Base-by-base conservation (phyloP, 2,797 vertebrate genomes). In the Sciurus carolinensis region DNA sequence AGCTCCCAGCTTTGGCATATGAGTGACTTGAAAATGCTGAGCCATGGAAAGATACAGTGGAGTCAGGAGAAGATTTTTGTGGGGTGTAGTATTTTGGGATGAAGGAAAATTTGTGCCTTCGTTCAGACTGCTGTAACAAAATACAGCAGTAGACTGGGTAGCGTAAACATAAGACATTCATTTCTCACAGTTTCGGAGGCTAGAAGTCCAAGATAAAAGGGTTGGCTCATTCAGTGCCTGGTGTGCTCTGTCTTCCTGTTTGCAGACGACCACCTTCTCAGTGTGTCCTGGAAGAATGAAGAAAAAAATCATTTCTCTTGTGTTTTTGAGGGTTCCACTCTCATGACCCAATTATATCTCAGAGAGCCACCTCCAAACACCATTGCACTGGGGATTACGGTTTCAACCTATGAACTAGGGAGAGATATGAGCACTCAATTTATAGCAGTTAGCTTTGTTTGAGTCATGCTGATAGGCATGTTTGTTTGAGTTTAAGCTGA, bases 21-120 rank as follows among this genome's bases (percentile, higher is more conserved):
- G 36, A 91, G 17, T 33, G 36, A 71, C 39, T 80, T 89, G 36
- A 93, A 90, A 79, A 59, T 57, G 50, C 54, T 71, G 77, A 95
- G 17, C 39, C 20, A 0, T 26, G 73, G 86, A 66, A 79, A 92
- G 95, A 93, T 93, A 71, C 4, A 69, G 14, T 66, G 33, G 87
- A 67, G 54, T 77, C 33, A 44, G 72, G 72, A 88, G 92, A 81
- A 88, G 28, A 44, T 77, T 47, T 80, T 52, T 77, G 18, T 47
- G 79, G 85, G 26, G 11, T 85, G 10, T 57, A 20, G 47, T 84
- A 67, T 66, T 93, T 94, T 89, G n/a, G 54, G 77, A 82, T 44
- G 0, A 47, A 80, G 42, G 47, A 89, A 76, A 50, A 18, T 76
- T 22, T 52, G 64, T 84, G 54, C 85, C n/a, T 87, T 88, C 64